Percentiles rank a stretch among this genome's conserved stretches.
Evolutionary conservation across 2,113 vertebrate species (phyloP).

Genomic region (Varanus salvator): DNA sequence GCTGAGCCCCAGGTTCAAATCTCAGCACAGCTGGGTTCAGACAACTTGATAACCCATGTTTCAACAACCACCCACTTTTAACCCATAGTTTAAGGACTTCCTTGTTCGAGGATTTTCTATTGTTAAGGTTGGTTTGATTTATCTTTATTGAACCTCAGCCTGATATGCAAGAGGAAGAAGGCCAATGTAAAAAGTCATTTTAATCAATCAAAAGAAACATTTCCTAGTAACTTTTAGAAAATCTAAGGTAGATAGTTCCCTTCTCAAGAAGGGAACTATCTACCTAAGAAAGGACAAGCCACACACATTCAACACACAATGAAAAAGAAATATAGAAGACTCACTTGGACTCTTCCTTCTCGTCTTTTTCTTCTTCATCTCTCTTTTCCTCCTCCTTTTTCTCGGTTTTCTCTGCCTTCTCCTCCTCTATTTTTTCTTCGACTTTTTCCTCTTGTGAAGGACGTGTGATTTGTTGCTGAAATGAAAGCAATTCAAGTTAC

Average conservation of each 20-base stretch:
- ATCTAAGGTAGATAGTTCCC: background rate
- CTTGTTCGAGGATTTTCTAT: no score
- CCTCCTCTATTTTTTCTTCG: constrained; percentile 95
- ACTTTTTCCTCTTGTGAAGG: constrained; percentile 98
- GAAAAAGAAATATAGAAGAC: constrained; percentile 28
- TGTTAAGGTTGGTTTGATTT: no score
- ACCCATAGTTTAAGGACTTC: no score
- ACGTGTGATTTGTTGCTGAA: constrained; percentile 91
- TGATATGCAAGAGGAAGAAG: no score
- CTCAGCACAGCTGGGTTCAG: no score
- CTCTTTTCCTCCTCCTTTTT: constrained; percentile 99
- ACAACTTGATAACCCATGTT: no score
- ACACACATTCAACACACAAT: background rate
- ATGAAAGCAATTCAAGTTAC: constrained; percentile 59
- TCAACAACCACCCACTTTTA: no score
- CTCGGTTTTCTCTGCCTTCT: constrained; percentile 93
- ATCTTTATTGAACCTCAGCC: no score
- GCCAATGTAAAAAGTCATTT: no score
- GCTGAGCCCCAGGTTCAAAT: background rate
- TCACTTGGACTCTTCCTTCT: constrained; percentile 96
- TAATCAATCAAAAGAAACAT: no score
- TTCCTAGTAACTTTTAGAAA: background rate
- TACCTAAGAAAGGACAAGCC: no score
- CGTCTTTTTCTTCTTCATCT: constrained; percentile 99
- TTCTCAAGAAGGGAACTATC: no score